Evolutionary conservation across 2,888 invertebrate species (phyloP), one percentile per base, ranked within the genome.

Genomic region (Rhagonycha lutea): DNA sequence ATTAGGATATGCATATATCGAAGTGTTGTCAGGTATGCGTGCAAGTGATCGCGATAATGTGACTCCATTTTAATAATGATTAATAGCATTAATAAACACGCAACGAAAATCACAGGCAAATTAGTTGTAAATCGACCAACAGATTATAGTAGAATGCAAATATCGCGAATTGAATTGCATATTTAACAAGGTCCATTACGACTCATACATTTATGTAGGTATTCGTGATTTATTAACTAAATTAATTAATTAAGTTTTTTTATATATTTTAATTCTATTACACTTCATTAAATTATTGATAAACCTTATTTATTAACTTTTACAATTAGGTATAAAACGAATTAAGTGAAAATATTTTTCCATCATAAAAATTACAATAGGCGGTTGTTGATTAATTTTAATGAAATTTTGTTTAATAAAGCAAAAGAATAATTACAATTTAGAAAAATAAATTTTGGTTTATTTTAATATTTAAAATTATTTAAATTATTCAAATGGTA

Each of bases 31-130:
- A 74, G 71, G 71, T 61, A 71, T 77, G 76, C 74, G 74, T 74
- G 76, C 72, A 68, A 72, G 68, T 73, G 71, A 76, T 74, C 70
- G 74, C 72, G 76, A 74, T 78, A 78, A 78, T 78, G 47, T 72
- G 47, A n/a, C 74, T 72, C 73, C 76, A 70, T 76, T 78, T 78
- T 76, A 68, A 74, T 76, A 76, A 76, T 78, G 78, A 78, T 78
- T 28, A 76, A 78, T 78, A 68, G 74, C 68, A 76, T 74, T 68
- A 71, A 69, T 74, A 72, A 68, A 70, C 78, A 78, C 78, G 78
- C 78, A 78, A 78, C 61, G 70, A 47, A 70, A 70, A 23, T 73
- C 61, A 73, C 62, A 70, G 61, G 73, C 61, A 73, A 73, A 73
- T 29, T 72, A 68, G 65, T 70, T 76, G 76, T 76, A 76, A 76